Percentiles rank a stretch among this genome's conserved stretches.
phyloP scores from a whole-genome alignment of 2,113 vertebrate genomes.

The Pelodiscus sinensis region DNA sequence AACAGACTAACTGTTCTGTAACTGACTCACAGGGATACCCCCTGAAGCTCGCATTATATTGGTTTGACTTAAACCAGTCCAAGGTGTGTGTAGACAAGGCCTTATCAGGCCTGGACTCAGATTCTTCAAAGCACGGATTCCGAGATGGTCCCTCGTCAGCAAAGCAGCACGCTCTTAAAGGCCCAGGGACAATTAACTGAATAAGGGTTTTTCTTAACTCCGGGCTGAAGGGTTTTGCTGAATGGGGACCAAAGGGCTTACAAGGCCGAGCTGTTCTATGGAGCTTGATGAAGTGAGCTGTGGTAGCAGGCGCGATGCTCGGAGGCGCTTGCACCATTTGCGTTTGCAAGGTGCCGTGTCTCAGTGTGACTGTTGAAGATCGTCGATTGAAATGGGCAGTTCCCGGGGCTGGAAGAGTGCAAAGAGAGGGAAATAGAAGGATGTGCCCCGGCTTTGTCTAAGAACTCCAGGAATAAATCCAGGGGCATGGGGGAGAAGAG shows the following conservation, averaged over 20 bases:
- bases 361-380: not conserved
- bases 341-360: not conserved
- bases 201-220: constrained; percentile 34
- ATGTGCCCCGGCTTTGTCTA: too few relatives aligned
- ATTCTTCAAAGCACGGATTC: not conserved
- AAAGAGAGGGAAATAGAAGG: not conserved
- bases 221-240: constrained; percentile 39
- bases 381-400: not conserved
- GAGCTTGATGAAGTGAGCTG: not conserved
- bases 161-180: constrained; percentile 53
- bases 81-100: rapidly evolving
- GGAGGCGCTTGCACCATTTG: rapidly evolving
- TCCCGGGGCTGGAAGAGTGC: not conserved
- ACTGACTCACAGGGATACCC: too few relatives aligned
- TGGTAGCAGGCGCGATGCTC: rapidly evolving
- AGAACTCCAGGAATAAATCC: not conserved
- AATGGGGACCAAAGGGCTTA: not conserved
- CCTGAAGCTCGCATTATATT: too few relatives aligned
- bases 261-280: rapidly evolving
- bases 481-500: not conserved
- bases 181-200: constrained; percentile 24
- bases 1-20: too few relatives aligned
- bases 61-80: not conserved
- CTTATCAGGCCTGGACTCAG: not conserved
- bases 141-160: constrained; percentile 34